These are phyloP conservation scores for Daboia siamensis DNA, from an alignment of 2,113 vertebrate genomes.

Conservation along the genomic window DNA sequence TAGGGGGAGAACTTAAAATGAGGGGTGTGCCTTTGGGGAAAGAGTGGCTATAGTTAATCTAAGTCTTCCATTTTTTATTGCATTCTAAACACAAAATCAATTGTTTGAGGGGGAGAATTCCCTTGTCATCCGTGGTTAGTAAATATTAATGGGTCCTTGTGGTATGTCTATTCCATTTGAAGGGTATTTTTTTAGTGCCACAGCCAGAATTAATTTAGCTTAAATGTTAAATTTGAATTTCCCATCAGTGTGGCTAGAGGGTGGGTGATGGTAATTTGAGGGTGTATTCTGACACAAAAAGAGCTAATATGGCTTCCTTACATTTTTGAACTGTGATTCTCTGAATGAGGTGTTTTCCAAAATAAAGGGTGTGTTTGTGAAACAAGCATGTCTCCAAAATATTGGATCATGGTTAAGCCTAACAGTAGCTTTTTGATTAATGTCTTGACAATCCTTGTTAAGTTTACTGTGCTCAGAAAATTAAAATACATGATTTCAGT, in stretches of 20 bases:
- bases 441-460: not conserved
- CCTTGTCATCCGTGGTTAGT: not conserved
- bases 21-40: not conserved
- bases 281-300: not conserved
- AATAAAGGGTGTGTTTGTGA: not conserved
- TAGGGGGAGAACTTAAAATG: not conserved
- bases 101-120: not conserved
- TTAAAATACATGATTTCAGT: not conserved
- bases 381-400: not conserved
- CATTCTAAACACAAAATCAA: not conserved
- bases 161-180: not conserved
- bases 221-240: conserved; percentile 8
- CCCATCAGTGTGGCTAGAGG: not conserved
- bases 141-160: not conserved
- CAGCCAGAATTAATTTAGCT: conserved; percentile 5
- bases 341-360: not conserved
- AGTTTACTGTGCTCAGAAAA: not conserved
- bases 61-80: not conserved
- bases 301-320: conserved; percentile 29
- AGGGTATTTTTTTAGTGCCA: not conserved
- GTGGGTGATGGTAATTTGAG: not conserved
- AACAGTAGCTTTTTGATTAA: not conserved
- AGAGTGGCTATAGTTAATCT: not conserved
- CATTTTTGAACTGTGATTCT: conserved; percentile 2
- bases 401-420: not conserved